A percentile compares a stretch with the other conserved stretches of the same genome.
These are phyloP conservation scores for Entomyzon cyanotis DNA, from an alignment of 2,113 vertebrate genomes.

Conservation along the genomic window DNA sequence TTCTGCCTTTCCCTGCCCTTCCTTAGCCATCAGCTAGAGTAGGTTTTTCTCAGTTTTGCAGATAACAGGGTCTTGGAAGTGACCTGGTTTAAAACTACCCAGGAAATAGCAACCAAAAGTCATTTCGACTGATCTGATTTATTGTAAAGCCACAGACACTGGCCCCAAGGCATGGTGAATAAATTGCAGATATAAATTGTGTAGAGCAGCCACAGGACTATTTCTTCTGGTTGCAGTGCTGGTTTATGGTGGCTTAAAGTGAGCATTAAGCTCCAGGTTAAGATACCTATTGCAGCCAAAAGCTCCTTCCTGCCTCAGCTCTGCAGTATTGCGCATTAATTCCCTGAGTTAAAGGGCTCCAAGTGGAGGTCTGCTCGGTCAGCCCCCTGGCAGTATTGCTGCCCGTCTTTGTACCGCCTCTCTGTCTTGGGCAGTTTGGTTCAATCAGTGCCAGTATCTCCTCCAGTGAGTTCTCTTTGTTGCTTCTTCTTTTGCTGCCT, in stretches of 20 bases:
- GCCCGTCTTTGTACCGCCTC: background rate
- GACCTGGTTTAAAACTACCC: background rate
- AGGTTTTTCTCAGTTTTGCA: background rate
- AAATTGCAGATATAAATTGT: background rate
- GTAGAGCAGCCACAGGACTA: accelerated
- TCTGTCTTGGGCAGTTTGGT: background rate
- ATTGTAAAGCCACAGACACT: background rate
- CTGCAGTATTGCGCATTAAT: accelerated
- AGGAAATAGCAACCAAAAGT: background rate
- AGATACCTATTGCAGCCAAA: background rate
- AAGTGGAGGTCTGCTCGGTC: background rate
- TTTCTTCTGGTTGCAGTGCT: background rate
- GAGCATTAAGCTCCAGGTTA: background rate
- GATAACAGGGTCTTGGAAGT: background rate
- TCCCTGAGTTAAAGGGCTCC: background rate
- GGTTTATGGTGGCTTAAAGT: background rate
- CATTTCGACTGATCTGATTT: background rate
- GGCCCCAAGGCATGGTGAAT: background rate
- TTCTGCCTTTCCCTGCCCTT: background rate
- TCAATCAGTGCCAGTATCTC: background rate
- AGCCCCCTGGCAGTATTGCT: background rate
- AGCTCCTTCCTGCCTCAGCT: background rate
- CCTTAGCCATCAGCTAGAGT: background rate
- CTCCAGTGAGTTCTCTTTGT: background rate
- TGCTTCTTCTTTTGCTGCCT: background rate